Base-by-base conservation (phyloP, 2,888 invertebrate species). In the Abrostola triplasia region DNA sequence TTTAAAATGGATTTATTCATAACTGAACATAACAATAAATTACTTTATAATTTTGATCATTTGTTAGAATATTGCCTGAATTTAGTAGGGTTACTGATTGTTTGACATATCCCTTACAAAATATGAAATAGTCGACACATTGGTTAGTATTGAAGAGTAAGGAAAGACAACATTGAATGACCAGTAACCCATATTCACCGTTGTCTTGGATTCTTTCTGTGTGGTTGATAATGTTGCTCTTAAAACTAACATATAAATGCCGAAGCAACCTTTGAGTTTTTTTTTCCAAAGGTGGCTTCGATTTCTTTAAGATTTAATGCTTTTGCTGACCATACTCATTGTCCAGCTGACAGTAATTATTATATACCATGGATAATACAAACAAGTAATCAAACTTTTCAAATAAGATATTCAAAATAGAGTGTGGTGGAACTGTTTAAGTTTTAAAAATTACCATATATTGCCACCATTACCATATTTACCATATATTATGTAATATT, bases 201-300 rank as follows among this genome's bases (percentile, higher is more conserved):
- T 72, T 70, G 82, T 82, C 81, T 85, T 83, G 85, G 86, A 85
- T 83, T 81, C 79, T 74, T 83, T 84, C 84, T 81, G 74, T 59
- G 65, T 49, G 64, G 38, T 61, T 56, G 50, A 54, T 63, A 50
- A 57, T 49, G 38, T 59, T 53, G 78, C 79, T 80, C 77, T 75
- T 76, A 70, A 82, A 80, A 79, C 75, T 55, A 73, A 75, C 56
- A 54, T 36, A n/a, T n/a, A 47, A 62, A 41, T 56, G 37, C 60
- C 68, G 87, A 90, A 87, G 81, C 76, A 66, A 77, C 76, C 66
- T 80, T 85, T 88, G 88, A 83, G 49, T 40, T 55, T 47, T 59
- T 50, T 42, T 59, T 75, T 64, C 84, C 89, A 89, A 84, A 84
- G 80, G 72, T 67, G 61, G 84, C 83, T 85, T 89, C 90, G 73